These are phyloP conservation scores for Drosophila oshimai DNA, from an alignment of 1,140 invertebrate genomes.

Conservation along the genomic window DNA sequence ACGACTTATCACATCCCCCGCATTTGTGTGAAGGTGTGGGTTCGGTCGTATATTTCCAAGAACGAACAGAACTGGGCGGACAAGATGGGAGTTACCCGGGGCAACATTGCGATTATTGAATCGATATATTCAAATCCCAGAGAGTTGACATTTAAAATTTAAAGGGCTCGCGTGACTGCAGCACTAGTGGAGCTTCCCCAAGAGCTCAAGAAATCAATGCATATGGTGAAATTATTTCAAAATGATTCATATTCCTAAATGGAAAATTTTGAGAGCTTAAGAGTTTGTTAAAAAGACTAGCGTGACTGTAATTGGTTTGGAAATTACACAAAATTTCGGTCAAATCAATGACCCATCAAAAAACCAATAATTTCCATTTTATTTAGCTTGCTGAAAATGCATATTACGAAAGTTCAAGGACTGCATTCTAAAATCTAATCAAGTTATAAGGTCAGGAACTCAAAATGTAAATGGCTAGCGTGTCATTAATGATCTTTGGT, in stretches of 20 bases:
- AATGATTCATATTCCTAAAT: background rate
- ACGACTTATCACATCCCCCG: constrained; percentile 37
- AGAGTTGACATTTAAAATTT: constrained; percentile 44
- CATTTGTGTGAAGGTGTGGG: constrained; percentile 21
- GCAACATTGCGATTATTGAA: constrained; percentile 56
- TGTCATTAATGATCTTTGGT: background rate
- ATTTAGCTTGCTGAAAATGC: background rate
- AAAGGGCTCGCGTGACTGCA: constrained; percentile 12
- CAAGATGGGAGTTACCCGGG: constrained; percentile 11
- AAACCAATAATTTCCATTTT: constrained; percentile 2
- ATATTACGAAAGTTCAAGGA: background rate
- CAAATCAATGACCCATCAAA: too few species aligned
- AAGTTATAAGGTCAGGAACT: background rate
- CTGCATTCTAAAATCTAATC: background rate
- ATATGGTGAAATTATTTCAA: background rate
- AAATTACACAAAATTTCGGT: background rate
- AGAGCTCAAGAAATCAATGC: constrained; percentile 9
- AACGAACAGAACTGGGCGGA: background rate
- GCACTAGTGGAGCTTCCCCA: constrained; percentile 22
- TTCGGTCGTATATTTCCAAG: constrained; percentile 30
- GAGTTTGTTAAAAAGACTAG: background rate
- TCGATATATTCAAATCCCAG: constrained; percentile 53
- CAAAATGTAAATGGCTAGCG: background rate
- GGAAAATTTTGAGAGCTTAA: background rate
- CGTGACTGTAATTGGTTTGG: constrained; percentile 1